Evolutionary conservation across 2,113 vertebrate species (phyloP), one percentile per base, ranked within the genome.

Genomic region (Balaenoptera acutorostrata): DNA sequence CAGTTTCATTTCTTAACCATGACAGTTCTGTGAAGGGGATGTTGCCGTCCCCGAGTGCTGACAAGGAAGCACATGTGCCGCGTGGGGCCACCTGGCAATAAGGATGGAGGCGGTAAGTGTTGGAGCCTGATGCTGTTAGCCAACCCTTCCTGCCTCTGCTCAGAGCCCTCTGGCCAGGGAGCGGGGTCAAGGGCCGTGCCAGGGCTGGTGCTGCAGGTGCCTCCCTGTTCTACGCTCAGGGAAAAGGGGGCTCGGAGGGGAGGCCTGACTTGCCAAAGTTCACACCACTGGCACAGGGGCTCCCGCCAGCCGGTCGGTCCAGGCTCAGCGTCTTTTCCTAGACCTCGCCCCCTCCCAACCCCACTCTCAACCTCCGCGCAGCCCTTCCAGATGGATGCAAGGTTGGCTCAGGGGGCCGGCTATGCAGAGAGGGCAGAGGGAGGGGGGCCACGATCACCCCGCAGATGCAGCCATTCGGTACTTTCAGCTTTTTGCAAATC

Each of bases 401-500:
- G 59, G n/a, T 18, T 4, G 1, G 20, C 31, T 10, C 7, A 4
- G n/a, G 29, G 69, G 66, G 64, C 23, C 2, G 20, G 46, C 36
- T 29, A 8, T 10, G 77, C 25, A 10, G 17, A 1, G 17, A 20
- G 12, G 36, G 25, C 3, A 33, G 9, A 20, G 5, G 25, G 12
- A 25, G 2, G 36, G 39, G 72, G 44, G 15, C 36, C 13, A 3
- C 21, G 6, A 68, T 71, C 31, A 64, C 33, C 63, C n/a, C 0
- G 2, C 52, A 23, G 80, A 63, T 2, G 5, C 29, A 13, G 52
- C n/a, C 49, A 4, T 29, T 33, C 25, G 36, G 80, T n/a, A 0
- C 81, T 61, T 85, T 84, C 15, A 18, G 71, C 87, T 85, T 96
- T 97, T 92, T 74, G 66, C 69, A 90, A 80, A 97, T 96, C 94